Percentiles rank a stretch among this genome's conserved stretches.
These are phyloP conservation scores for Oostethus manadensis DNA, from an alignment of 2,113 vertebrate species.

Conservation along the genomic window DNA sequence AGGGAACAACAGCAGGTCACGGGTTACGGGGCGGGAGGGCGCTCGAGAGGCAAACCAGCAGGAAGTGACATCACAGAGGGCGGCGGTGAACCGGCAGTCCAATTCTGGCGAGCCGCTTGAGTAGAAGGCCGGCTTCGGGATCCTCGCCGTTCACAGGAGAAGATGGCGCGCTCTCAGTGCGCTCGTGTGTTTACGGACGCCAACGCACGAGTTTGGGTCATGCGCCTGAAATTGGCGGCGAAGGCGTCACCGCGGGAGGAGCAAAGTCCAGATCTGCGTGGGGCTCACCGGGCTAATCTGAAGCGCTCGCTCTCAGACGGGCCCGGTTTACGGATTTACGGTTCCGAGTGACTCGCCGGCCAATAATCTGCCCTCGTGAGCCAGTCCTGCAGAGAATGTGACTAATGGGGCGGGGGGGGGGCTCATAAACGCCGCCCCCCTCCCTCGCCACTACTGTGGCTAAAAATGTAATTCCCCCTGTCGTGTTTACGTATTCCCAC, in stretches of 20 bases:
- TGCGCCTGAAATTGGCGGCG: not conserved
- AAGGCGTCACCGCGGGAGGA: constrained; percentile 14
- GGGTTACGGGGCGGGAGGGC: constrained; percentile 41
- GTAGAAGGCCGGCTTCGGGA: constrained; percentile 37
- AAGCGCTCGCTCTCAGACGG: constrained; percentile 33
- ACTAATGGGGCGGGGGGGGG: constrained; percentile 13
- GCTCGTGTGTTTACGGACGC: constrained; percentile 17
- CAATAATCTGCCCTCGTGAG: constrained; percentile 30
- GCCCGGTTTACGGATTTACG: constrained; percentile 37
- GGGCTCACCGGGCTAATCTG: constrained; percentile 48
- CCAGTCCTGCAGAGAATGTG: constrained; percentile 4
- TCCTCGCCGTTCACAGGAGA: constrained; percentile 41
- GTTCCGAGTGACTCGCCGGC: constrained; percentile 11
- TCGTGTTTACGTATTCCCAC: constrained; percentile 29
- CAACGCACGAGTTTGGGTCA: constrained; percentile 6
- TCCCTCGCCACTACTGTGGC: constrained; percentile 3
- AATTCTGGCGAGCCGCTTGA: constrained; percentile 36
- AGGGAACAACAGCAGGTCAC: constrained; percentile 63
- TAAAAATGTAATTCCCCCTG: constrained; percentile 24
- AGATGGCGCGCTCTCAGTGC: too few species aligned
- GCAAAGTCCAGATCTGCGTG: constrained; percentile 37
- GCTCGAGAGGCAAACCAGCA: constrained; percentile 47
- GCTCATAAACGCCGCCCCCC: constrained; percentile 21
- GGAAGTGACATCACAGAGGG: constrained; percentile 64
- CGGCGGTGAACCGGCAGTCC: constrained; percentile 63